Conservation (phyloP, 1,140 invertebrate genomes). For the Ptiloglossa arizonensis region DNA sequence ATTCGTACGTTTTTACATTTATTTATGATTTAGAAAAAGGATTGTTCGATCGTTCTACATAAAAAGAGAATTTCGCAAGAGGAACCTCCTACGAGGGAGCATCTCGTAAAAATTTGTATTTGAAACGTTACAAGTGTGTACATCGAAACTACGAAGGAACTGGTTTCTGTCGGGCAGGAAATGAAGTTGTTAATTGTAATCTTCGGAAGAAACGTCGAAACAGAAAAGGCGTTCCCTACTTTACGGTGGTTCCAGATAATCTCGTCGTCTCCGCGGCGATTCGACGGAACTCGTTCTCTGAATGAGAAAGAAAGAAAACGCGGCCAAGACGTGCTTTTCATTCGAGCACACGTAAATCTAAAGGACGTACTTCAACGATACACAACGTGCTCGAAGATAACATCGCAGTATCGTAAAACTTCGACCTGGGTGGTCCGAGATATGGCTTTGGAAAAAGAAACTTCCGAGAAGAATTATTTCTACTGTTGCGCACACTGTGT, state of each 20-base stretch:
- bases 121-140: not conserved
- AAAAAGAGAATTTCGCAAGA: too few species aligned
- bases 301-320: not conserved
- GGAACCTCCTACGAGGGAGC: not conserved
- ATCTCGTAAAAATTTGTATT: not conserved
- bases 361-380: not conserved
- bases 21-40: too few species aligned
- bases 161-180: constrained; percentile 9
- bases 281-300: constrained; percentile 35
- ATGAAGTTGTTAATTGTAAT: constrained; percentile 49
- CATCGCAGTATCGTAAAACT: not conserved
- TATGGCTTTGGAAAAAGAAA: not conserved
- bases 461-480: too few species aligned
- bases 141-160: not conserved
- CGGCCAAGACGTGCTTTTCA: not conserved
- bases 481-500: too few species aligned
- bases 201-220: constrained; percentile 13
- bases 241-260: constrained; percentile 31
- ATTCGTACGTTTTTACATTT: too few species aligned
- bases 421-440: not conserved
- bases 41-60: too few species aligned
- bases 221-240: constrained; percentile 21
- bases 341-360: not conserved
- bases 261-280: not conserved
- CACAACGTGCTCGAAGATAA: not conserved